Evolutionary conservation across 2,113 vertebrate species (phyloP), one percentile per base, ranked within the genome.

Genomic region (Channa argus): DNA sequence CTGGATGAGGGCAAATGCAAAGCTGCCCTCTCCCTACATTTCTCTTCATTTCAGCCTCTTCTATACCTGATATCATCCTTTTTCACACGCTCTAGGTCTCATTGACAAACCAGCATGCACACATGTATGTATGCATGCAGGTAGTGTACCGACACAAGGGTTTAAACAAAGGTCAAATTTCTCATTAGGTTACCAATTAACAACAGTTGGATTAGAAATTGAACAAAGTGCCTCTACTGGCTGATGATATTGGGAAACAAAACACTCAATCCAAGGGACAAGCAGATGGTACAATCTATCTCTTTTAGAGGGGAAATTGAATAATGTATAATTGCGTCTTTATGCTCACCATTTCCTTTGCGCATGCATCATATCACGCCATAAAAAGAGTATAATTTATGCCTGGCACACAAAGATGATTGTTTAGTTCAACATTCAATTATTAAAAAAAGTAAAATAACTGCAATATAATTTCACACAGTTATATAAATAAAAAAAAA

Each of bases 1-100:
- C 74, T 88, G 90, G 87, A 79, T 76, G 69, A 81, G 66, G 79
- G 78, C 86, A 85, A 76, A 89, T 88, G 82, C 83, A 86, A 91
- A 90, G 87, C 88, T 80, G 74, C 80, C 77, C 82, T 77, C 64
- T 78, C 66, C 72, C 39, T 79, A 67, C 65, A 61, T 86, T 66
- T 73, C 65, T 83, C 81, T 77, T 79, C 69, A 69, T 87, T 71
- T 69, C 70, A 62, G 72, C 58, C 71, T 67, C 76, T 64, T 77
- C 61, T n/a, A 55, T 56, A 82, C 73, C 38, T 76, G 43, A 14
- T 78, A 66, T 74, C 64, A 51, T 79, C 84, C 50, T 14, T 80
- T 66, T 69, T 59, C 79, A 62, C 14, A 58, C 65, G 14, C 52
- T 85, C 51, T 46, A 38, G 9, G 33, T 44, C 73, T 63, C 13